phyloP scores from a whole-genome alignment of 2,888 invertebrate genomes.

The Drosophila robusta region DNA sequence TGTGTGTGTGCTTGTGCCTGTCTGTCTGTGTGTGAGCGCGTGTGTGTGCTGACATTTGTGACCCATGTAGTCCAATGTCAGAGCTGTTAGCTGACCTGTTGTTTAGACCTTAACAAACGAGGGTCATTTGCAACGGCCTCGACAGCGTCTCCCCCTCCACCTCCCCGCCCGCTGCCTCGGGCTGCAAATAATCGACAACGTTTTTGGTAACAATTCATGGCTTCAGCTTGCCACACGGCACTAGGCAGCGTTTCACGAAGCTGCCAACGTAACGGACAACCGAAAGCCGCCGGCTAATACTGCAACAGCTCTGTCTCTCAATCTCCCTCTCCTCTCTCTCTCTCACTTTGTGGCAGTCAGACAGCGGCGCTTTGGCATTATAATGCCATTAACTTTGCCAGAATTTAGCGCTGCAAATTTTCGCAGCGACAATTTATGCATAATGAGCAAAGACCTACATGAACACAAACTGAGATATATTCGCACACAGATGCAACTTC shows the following conservation, averaged over 20 bases:
- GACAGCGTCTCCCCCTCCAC: neutral
- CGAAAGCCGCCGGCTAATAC: constrained; percentile 45
- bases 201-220: constrained; percentile 35
- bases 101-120: constrained; percentile 54
- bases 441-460: constrained; percentile 66
- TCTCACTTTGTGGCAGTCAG: constrained; percentile 15
- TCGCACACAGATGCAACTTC: constrained; percentile 34
- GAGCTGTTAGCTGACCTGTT: constrained; percentile 48
- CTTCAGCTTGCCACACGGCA: constrained; percentile 25
- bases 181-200: constrained; percentile 55
- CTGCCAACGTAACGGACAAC: constrained; percentile 20
- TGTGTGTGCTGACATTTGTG: constrained; percentile 57
- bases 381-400: constrained; percentile 82
- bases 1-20: constrained; percentile 21
- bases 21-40: constrained; percentile 17
- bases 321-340: constrained; percentile 10
- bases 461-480: neutral
- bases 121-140: constrained; percentile 61
- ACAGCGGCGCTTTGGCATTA: constrained; percentile 66
- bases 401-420: constrained; percentile 76
- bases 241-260: constrained; percentile 34
- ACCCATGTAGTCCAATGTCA: constrained; percentile 65
- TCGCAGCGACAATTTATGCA: constrained; percentile 74
- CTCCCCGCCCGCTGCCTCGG: constrained; percentile 11
- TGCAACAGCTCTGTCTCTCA: constrained; percentile 7